Evolutionary conservation across 2,113 vertebrate species (phyloP).

Genomic region (Callospermophilus lateralis): DNA sequence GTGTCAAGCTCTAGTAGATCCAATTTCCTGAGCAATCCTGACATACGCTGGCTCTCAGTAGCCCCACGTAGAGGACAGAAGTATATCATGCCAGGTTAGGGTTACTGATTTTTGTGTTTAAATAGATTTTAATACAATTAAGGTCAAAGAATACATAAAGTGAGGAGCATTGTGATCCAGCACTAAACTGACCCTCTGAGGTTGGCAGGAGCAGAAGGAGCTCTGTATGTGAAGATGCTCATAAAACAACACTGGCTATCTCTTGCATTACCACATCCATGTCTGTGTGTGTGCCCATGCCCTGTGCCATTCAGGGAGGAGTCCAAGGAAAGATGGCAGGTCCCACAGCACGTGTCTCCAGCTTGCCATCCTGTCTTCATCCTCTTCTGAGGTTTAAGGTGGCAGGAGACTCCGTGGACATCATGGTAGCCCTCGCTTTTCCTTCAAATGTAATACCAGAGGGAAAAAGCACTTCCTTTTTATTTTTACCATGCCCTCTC

Average conservation of each 20-base stretch:
- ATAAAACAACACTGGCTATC: background rate
- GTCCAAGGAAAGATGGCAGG: no score
- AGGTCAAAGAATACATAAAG: background rate
- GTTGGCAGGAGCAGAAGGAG: background rate
- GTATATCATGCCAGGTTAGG: background rate
- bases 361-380: background rate
- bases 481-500: rapidly evolving
- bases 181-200: background rate
- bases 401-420: background rate
- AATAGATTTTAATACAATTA: background rate
- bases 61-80: background rate
- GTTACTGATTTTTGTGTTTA: background rate
- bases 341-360: background rate
- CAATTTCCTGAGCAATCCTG: background rate
- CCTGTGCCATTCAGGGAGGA: background rate
- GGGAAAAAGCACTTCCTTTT: background rate
- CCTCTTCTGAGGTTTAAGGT: background rate
- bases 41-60: background rate
- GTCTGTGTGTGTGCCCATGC: rapidly evolving
- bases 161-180: background rate
- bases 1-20: background rate
- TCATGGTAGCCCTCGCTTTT: background rate
- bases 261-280: background rate
- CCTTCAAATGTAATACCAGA: background rate
- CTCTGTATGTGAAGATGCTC: background rate